Evolutionary conservation across 1,140 invertebrate species (phyloP).

Genomic region (Samia ricini): DNA sequence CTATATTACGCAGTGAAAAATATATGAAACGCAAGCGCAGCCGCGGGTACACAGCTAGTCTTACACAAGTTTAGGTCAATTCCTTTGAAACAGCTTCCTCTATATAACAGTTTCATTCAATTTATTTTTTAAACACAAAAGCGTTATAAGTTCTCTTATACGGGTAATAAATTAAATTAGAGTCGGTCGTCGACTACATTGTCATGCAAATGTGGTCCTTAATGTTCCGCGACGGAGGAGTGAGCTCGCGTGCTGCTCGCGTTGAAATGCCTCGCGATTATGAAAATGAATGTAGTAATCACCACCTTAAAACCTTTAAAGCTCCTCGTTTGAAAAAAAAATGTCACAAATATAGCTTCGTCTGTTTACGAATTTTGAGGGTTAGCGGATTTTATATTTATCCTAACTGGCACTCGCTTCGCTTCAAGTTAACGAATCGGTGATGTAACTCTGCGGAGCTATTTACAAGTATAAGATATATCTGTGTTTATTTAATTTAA

Average conservation of each 20-base stretch:
- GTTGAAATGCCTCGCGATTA: constrained; percentile 5
- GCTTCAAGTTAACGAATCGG: no score
- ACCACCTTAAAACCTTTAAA: not conserved
- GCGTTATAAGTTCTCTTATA: constrained; percentile 1
- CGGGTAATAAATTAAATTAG: constrained; percentile 14
- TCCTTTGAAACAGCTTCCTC: not conserved
- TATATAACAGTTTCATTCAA: not conserved
- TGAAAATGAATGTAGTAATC: constrained; percentile 12
- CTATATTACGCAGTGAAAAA: no score
- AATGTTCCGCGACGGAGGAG: not conserved
- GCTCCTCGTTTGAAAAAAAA: not conserved
- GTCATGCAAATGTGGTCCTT: constrained; percentile 12
- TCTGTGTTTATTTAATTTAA: no score
- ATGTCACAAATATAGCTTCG: not conserved
- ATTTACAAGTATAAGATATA: no score
- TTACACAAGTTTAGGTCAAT: not conserved
- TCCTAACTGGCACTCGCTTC: no score
- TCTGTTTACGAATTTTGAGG: not conserved
- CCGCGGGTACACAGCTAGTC: no score
- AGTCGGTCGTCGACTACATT: not conserved
- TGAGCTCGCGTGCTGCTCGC: not conserved
- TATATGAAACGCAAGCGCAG: no score
- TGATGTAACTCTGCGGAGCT: no score
- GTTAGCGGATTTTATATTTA: not conserved
- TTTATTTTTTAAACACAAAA: constrained; percentile 5